Conservation (phyloP, 2,888 invertebrate species). For the Dyspetes luteomarginatus region DNA sequence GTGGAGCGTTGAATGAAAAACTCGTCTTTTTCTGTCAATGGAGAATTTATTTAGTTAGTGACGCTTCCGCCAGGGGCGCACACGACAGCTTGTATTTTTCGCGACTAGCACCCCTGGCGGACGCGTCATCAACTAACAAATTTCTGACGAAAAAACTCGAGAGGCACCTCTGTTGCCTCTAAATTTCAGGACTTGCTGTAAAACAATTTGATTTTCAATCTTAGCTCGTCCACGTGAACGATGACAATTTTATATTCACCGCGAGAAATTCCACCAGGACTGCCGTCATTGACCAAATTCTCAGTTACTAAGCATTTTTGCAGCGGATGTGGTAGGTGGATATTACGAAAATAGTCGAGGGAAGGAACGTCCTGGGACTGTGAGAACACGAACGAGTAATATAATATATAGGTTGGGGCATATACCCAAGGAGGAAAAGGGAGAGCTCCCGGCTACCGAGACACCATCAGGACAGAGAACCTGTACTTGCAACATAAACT, state of each 20-base stretch:
- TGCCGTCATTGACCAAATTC: constrained; percentile 33
- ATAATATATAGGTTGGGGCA: not conserved
- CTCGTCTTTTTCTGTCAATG: not conserved
- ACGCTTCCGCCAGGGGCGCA: not conserved
- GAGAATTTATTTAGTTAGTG: not conserved
- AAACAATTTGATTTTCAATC: no score
- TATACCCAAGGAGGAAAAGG: not conserved
- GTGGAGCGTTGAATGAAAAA: not conserved
- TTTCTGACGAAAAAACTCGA: no score
- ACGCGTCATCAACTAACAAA: not conserved
- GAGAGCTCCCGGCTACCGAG: not conserved
- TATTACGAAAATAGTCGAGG: constrained; percentile 40
- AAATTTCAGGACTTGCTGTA: no score
- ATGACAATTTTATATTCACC: constrained; percentile 13
- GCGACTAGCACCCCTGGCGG: not conserved
- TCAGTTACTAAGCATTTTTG: constrained; percentile 7
- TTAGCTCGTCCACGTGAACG: not conserved
- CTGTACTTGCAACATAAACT: not conserved
- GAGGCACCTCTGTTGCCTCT: no score
- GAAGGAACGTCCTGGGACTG: constrained; percentile 2
- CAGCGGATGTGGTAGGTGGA: constrained; percentile 53
- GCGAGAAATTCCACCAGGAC: not conserved
- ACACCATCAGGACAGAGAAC: not conserved
- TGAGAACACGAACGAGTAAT: constrained; percentile 10
- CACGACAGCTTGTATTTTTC: not conserved